A percentile compares a stretch with the other conserved stretches of the same genome.
Conservation (phyloP, 92 coral and sea anemone genomes). For the Phenganax marumi region DNA sequence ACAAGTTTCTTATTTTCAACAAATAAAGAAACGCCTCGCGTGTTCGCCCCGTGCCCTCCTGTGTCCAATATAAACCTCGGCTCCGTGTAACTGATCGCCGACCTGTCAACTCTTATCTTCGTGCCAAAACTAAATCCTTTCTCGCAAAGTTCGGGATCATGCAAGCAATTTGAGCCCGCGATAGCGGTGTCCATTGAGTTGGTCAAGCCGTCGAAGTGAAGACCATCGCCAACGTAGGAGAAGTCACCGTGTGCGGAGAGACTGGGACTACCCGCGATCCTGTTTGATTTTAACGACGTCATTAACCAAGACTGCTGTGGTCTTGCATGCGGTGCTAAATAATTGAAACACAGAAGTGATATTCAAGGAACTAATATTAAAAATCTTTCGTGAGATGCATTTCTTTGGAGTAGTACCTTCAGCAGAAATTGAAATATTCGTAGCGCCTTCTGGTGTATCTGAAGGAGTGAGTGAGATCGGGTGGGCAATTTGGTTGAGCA, state of each 20-base stretch:
- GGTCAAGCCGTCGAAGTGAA: constrained; percentile 69
- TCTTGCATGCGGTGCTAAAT: constrained; percentile 81
- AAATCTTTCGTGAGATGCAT: neutral
- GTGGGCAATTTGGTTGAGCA: constrained; percentile 64
- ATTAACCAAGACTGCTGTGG: constrained; percentile 97
- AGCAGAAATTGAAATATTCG: constrained; percentile 82
- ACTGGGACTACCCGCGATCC: constrained; percentile 71
- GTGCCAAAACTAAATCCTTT: constrained; percentile 76
- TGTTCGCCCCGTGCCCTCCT: constrained; percentile 72
- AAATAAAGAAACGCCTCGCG: constrained; percentile 82
- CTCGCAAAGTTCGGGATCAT: constrained; percentile 64
- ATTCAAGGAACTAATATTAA: neutral
- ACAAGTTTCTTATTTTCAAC: constrained; percentile 64
- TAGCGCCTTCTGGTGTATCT: constrained; percentile 65
- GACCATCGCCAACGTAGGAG: constrained; percentile 55
- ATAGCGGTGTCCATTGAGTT: constrained; percentile 62
- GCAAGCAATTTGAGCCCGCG: constrained; percentile 60
- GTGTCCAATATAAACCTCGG: constrained; percentile 85
- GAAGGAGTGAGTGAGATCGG: constrained; percentile 70
- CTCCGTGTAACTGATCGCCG: constrained; percentile 51
- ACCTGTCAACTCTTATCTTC: constrained; percentile 62
- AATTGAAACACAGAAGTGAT: neutral
- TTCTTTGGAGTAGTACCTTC: constrained; percentile 60
- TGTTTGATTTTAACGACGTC: constrained; percentile 59
- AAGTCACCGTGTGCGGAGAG: constrained; percentile 71